Base-by-base conservation (phyloP, 2,113 vertebrate species). In the Globicephala melas region DNA sequence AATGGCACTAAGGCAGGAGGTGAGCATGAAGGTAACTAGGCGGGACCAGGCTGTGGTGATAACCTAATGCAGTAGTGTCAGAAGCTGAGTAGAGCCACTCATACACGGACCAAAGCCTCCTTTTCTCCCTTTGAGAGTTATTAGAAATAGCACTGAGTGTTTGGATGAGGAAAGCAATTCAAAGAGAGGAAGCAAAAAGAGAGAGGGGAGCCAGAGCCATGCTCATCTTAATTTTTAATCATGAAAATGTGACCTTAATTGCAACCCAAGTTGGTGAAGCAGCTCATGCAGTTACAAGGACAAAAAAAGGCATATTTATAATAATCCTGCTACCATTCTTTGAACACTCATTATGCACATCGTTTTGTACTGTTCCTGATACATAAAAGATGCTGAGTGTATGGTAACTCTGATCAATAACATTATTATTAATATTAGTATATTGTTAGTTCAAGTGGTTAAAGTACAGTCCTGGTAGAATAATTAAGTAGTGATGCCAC, bases 221-320 rank as follows among this genome's bases (percentile, higher is more conserved):
- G 28, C 41, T 86, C 58, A 68, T 79, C 23, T 97, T 77, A 60
- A 81, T 95, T 70, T 89, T 95, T 89, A 95, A 53, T 95, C 62
- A 53, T 79, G 47, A 95, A 71, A 92, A 84, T 92, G 26, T 60
- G 17, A 63, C 47, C 25, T 95, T 65, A 18, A 82, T 65, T 79
- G 4, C 17, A 84, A 18, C 25, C 21, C 18, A 60, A 28, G 3
- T 90, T 84, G 25, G 17, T 47, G 11, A 88, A 53, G 13, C 10
- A 41, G 31, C 25, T 41, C 23, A 73, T 73, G 11, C 1, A 62
- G 17, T 73, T 88, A 58, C 1, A 2, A 95, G 47, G 41, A 55
- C 33, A 85, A 76, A 60, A 28, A 28, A 85, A 86, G 25, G 15
- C 17, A 70, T 2, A 20, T 26, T 77, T 95, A 38, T 2, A 47